Conservation (phyloP, 1,140 invertebrate genomes). For the Cyclina sinensis region DNA sequence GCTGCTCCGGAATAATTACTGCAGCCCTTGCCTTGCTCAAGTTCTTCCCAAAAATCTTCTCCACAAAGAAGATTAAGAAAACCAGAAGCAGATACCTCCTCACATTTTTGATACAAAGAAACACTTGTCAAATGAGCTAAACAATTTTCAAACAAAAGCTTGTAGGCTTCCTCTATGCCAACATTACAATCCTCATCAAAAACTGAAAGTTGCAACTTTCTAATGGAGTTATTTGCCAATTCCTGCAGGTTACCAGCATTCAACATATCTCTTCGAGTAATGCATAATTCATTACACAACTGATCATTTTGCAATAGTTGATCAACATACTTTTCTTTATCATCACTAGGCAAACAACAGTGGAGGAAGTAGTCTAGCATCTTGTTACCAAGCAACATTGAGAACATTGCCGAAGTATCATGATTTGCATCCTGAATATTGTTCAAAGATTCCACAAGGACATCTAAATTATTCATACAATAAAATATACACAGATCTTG, state of each 20-base stretch:
- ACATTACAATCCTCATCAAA: constrained; percentile 5
- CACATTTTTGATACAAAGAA: background rate
- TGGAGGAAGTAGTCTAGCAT: constrained; percentile 39
- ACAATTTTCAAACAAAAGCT: constrained; percentile 5
- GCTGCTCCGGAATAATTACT: background rate
- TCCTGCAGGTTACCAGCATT: constrained; percentile 14
- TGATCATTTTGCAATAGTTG: constrained; percentile 25
- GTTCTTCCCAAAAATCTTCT: background rate
- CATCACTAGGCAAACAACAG: background rate
- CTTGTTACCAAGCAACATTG: constrained; percentile 15
- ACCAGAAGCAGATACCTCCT: background rate
- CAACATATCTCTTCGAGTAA: background rate
- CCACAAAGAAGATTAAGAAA: constrained; percentile 11
- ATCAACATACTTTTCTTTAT: constrained; percentile 26
- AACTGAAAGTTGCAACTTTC: background rate
- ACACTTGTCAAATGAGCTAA: background rate
- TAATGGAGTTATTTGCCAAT: constrained; percentile 10
- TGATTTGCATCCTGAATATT: background rate
- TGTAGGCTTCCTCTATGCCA: background rate
- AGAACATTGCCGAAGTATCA: constrained; percentile 13
- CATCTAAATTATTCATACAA: constrained; percentile 56
- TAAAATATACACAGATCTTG: constrained; percentile 63
- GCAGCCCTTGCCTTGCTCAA: background rate
- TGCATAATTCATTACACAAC: constrained; percentile 13
- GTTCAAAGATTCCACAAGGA: background rate